A percentile compares a stretch with the other conserved stretches of the same genome.
Conservation (phyloP, 1,140 invertebrate species). For the Lepidostoma basale region DNA sequence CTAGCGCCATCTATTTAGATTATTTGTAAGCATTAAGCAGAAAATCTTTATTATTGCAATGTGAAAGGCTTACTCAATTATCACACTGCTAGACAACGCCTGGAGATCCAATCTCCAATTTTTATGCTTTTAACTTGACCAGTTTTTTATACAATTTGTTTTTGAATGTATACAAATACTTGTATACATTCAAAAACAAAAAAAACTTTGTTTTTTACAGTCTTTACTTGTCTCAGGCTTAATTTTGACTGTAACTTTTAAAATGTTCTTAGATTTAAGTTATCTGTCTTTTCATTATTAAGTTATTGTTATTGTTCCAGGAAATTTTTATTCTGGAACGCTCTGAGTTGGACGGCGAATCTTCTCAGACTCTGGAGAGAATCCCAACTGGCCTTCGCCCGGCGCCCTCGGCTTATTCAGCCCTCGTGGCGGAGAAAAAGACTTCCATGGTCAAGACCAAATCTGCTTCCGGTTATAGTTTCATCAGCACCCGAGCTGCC, state of each 20-base stretch:
- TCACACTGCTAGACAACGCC: too few species aligned
- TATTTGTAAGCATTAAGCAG: too few species aligned
- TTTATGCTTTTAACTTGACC: too few species aligned
- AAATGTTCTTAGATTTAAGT: background rate
- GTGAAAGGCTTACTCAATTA: too few species aligned
- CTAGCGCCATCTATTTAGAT: too few species aligned
- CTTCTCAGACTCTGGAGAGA: slow-evolving; percentile 18
- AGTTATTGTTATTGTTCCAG: slow-evolving; percentile 23
- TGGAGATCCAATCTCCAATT: too few species aligned
- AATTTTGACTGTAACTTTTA: background rate
- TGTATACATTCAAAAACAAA: too few species aligned
- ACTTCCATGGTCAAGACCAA: background rate
- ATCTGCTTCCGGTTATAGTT: background rate
- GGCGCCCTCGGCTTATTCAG: slow-evolving; percentile 35
- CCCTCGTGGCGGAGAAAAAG: slow-evolving; percentile 35
- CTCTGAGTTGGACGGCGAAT: background rate
- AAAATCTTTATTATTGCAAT: too few species aligned
- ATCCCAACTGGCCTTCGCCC: slow-evolving; percentile 4
- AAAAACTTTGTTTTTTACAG: too few species aligned
- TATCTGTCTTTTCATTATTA: background rate
- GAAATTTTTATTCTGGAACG: slow-evolving; percentile 41
- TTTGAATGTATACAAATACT: too few species aligned
- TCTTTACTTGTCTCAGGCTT: too few species aligned
- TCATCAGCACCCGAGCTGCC: slow-evolving; percentile 11
- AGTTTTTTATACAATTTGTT: too few species aligned